These are phyloP conservation scores for Patiria miniata DNA, from an alignment of 35 echinoderm and acorn worm species.

Conservation along the genomic window DNA sequence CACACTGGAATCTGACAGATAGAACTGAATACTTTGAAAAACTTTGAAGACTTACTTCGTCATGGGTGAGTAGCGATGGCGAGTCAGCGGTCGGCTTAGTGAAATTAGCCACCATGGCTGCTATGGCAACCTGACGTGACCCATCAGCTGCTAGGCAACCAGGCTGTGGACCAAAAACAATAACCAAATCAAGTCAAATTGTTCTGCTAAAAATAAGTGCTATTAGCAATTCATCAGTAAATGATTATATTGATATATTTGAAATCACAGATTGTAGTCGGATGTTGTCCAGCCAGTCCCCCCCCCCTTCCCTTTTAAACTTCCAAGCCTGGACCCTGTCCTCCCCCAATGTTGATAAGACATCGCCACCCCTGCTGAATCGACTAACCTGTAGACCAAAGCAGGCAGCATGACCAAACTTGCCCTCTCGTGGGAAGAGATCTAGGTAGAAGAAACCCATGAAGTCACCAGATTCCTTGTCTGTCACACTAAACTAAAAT, in stretches of 20 bases:
- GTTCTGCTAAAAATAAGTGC: too few relatives aligned
- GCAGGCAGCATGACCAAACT: slow-evolving; percentile 99
- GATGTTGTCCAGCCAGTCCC: too few relatives aligned
- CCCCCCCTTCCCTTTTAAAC: too few relatives aligned
- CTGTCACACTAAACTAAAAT: slow-evolving; percentile 88
- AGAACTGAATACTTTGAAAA: too few relatives aligned
- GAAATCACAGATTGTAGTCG: too few relatives aligned
- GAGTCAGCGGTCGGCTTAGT: slow-evolving; percentile 75
- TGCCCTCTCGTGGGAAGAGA: slow-evolving; percentile 95
- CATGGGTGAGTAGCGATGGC: slow-evolving; percentile 63
- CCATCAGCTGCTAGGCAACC: slow-evolving; percentile 74
- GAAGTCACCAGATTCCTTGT: slow-evolving; percentile 73
- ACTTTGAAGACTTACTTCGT: slow-evolving; percentile 30
- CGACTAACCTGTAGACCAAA: slow-evolving; percentile 92
- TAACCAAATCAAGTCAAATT: too few relatives aligned
- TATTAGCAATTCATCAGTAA: too few relatives aligned
- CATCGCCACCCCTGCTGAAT: too few relatives aligned
- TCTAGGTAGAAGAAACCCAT: slow-evolving; percentile 96
- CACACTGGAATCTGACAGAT: too few relatives aligned
- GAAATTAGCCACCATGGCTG: slow-evolving; percentile 88
- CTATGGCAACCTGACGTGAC: slow-evolving; percentile 56
- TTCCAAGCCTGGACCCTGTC: too few relatives aligned
- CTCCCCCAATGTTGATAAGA: too few relatives aligned
- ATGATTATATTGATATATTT: too few relatives aligned
- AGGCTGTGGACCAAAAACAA: slow-evolving; percentile 21